Evolutionary conservation across 2,888 invertebrate species (phyloP), one percentile per base, ranked within the genome.

Genomic region (Drosophila prostipennis): DNA sequence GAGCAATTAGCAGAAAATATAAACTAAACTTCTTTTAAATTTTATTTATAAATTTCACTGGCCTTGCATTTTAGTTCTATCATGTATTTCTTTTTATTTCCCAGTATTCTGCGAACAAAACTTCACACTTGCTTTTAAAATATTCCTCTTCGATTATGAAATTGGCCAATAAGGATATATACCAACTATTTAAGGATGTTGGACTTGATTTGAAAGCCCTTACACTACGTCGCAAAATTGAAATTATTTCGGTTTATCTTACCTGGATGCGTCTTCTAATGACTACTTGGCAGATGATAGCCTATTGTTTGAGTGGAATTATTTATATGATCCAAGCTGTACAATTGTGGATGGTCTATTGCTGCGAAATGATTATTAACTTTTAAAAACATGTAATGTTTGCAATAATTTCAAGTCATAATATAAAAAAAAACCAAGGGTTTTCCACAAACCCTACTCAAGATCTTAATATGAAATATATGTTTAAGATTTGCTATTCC

Each of bases 221-320:
- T 3, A 52, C 39, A 19, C 34, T 42, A 5, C 42, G 26, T 8
- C 55, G 58, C 10, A 34, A 26, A 26, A 8, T 54, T 10, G 42
- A 59, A 55, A 59, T 59, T 11, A 8, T 59, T 26, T 16, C 26
- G 10, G 56, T 55, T 14, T 59, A 43, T 16, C 3, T 55, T 3
- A 36, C 34, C n/a, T 59, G 42, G 56, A 36, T 55, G 7, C 16
- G 36, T 6, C 26, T 56, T 6, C 3, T 59, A 11, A 7, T 5
- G 26, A 26, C 26, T 26, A 36, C 26, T 11, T 43, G 29, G 36
- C 10, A 16, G n/a, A n/a, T 57, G 11, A n/a, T 11, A 13, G 0
- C 19, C 8, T n/a, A 42, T 29, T 56, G 57, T 13, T 29, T 26
- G n/a, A n/a, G 36, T 8, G 16, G 8, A 3, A n/a, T 37, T 37